phyloP scores from a whole-genome alignment of 2,113 vertebrate genomes.

The Anhinga anhinga region DNA sequence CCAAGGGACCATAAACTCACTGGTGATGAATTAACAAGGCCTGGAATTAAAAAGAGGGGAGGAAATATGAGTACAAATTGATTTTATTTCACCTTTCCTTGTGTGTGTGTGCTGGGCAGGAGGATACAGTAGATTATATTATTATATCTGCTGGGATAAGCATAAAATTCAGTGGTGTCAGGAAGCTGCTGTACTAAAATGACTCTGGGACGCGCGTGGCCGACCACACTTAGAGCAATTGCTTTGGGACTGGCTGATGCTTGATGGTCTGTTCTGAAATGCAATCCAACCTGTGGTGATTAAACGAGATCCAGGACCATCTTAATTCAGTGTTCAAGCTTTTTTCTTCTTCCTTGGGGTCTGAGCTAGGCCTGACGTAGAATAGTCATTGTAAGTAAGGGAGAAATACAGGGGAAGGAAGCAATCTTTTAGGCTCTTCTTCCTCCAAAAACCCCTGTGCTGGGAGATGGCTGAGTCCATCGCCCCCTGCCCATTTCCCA shows the following conservation, averaged over 20 bases:
- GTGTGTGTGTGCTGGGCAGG: accelerated
- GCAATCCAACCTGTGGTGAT: accelerated
- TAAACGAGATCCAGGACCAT: not conserved
- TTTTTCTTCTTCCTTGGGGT: not conserved
- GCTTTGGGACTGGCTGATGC: not conserved
- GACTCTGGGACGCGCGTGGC: accelerated
- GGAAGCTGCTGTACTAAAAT: not conserved
- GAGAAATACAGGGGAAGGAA: not conserved
- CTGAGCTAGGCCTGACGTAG: not conserved
- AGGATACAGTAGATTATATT: not conserved
- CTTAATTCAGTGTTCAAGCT: not conserved
- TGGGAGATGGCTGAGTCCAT: accelerated
- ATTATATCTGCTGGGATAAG: not conserved
- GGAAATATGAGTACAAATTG: not conserved
- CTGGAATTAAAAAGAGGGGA: not conserved
- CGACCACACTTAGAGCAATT: not conserved
- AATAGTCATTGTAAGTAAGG: not conserved
- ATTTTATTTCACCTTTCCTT: not conserved
- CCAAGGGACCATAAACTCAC: not conserved
- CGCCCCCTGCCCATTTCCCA: not conserved
- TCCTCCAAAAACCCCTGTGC: not conserved
- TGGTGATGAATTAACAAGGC: not conserved
- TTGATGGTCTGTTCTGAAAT: not conserved
- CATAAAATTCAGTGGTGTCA: not conserved
- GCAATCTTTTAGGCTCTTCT: not conserved